A percentile compares a stretch with the other conserved stretches of the same genome.
Evolutionary conservation across 2,113 vertebrate species (phyloP).

Genomic region (Pedetes capensis): DNA sequence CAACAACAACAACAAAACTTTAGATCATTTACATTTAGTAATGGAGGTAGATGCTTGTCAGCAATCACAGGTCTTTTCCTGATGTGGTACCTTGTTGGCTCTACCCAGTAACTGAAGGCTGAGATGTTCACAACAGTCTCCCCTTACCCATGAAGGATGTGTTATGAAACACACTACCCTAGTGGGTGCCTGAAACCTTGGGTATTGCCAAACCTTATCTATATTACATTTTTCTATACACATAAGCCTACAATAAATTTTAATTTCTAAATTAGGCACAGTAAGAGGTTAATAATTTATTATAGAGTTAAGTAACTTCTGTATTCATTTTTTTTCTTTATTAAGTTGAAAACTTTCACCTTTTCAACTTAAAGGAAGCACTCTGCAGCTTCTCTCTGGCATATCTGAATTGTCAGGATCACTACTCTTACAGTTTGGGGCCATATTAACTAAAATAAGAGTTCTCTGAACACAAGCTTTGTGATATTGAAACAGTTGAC

Average conservation of each 20-base stretch:
- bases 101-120: neutral
- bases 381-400: neutral
- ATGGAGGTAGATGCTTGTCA: neutral
- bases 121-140: neutral
- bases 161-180: neutral
- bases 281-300: neutral
- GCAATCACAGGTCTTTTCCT: neutral
- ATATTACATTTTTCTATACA: neutral
- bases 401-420: neutral
- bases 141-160: too few relatives aligned
- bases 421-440: too few relatives aligned
- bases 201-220: neutral
- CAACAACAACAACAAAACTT: too few relatives aligned
- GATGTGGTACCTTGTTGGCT: neutral
- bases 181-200: neutral
- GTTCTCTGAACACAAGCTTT: neutral
- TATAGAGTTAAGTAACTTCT: neutral
- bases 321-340: neutral
- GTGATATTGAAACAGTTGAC: neutral
- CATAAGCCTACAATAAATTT: too few relatives aligned
- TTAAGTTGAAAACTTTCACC: neutral
- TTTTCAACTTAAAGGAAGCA: neutral
- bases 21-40: neutral
- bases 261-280: neutral
- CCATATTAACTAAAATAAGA: neutral